phyloP scores from a whole-genome alignment of 2,797 vertebrate species.

The Novumbra hubbsi region DNA sequence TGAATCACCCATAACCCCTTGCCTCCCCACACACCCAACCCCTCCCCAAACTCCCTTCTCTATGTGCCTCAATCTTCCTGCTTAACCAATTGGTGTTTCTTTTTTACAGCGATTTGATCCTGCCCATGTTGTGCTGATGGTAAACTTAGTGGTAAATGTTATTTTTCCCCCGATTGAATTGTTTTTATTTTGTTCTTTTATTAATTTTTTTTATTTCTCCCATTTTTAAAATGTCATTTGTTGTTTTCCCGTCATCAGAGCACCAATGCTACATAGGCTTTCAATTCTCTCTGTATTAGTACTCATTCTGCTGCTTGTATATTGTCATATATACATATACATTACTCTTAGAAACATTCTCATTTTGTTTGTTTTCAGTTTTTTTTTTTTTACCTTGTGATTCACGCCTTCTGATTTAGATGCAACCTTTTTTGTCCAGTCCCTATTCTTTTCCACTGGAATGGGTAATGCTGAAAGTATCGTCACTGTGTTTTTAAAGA shows the following conservation, averaged over 20 bases:
- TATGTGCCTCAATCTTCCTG: constrained; percentile 93
- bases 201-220: constrained; percentile 77
- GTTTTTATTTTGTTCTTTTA: constrained; percentile 81
- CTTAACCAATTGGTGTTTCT: constrained; percentile 99
- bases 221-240: constrained; percentile 52
- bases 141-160: constrained; percentile 99
- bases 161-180: constrained; percentile 97
- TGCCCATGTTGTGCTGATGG: constrained; percentile 99
- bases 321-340: constrained; percentile 88
- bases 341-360: constrained; percentile 78
- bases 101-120: constrained; percentile 99
- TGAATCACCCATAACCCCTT: constrained; percentile 42
- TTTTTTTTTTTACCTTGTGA: constrained; percentile 86
- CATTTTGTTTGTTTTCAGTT: constrained; percentile 97
- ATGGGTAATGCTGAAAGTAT: constrained; percentile 91
- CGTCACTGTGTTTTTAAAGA: constrained; percentile 69
- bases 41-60: constrained; percentile 74
- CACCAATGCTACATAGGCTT: constrained; percentile 81
- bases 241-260: constrained; percentile 78
- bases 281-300: constrained; percentile 91
- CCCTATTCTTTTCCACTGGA: constrained; percentile 86
- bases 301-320: constrained; percentile 99
- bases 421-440: constrained; percentile 70
- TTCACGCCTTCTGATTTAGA: constrained; percentile 72
- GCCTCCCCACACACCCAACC: constrained; percentile 46